Evolutionary conservation across 2,797 vertebrate genomes (phyloP), one percentile per base, ranked within the genome.

Genomic region (Parauchenoglanis ngamensis): DNA sequence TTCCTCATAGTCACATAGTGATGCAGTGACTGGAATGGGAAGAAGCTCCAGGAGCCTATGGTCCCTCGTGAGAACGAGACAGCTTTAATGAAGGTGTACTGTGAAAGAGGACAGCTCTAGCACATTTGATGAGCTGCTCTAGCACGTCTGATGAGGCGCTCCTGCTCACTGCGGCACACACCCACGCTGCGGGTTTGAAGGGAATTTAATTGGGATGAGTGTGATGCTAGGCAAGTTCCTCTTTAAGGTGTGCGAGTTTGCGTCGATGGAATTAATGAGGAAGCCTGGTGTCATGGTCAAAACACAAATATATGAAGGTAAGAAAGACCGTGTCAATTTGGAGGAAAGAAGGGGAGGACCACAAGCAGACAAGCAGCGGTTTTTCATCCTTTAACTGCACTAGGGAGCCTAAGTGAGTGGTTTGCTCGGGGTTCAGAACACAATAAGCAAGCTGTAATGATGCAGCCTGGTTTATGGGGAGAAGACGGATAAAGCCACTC

Each of bases 361-460:
- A 8, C 7, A 56, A 57, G 76, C 28, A 35, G 10, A 40, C 57
- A 54, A 81, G 19, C 7, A 92, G 92, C 89, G 85, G 91, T 91
- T 92, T 94, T 93, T 95, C 91, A 92, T 35, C 92, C 92, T 93
- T 91, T 91, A 91, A 88, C 93, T 91, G 91, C 93, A 92, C 92
- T 86, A 92, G 93, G 93, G 94, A 93, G 94, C 93, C 92, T 95
- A 95, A 96, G 94, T 95, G 94, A 96, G 95, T 94, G 94, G 94
- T 94, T 95, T 95, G 92, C 92, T 96, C 95, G 96, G 96, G 94
- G 94, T 95, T 95, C 94, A 95, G 94, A 95, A 92, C 92, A 95
- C 93, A 94, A 94, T 93, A 93, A 95, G 93, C 93, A 88, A 91
- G 91, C 93, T 93, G 90, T 95, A 94, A 96, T 94, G 95, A 94